phyloP scores from a whole-genome alignment of 2,888 invertebrate genomes.

The Metalampra italica region DNA sequence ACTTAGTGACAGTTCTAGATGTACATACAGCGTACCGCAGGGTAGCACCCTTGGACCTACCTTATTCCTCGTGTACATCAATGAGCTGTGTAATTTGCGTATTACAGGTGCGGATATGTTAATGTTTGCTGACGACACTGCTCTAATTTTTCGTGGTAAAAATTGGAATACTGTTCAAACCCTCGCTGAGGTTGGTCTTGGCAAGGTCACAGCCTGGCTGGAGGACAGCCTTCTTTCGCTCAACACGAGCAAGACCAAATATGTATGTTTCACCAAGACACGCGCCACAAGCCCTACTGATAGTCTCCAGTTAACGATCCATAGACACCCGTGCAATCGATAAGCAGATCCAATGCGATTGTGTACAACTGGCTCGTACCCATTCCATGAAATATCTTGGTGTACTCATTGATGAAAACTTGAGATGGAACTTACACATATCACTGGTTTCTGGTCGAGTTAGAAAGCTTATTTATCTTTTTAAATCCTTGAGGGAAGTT shows the following conservation, averaged over 20 bases:
- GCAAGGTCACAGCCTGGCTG: conserved; percentile 6
- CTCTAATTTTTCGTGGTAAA: conserved; percentile 7
- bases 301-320: neutral
- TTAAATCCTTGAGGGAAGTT: too few species aligned
- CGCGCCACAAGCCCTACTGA: neutral
- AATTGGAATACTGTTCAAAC: conserved; percentile 2
- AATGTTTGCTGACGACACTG: conserved; percentile 12
- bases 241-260: conserved; percentile 4
- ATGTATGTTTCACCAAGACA: neutral
- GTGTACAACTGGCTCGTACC: too few species aligned
- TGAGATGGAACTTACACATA: too few species aligned
- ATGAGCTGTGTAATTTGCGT: conserved; percentile 5
- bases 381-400: too few species aligned
- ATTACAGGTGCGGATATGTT: neutral
- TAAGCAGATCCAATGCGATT: too few species aligned
- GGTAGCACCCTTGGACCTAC: conserved; percentile 9
- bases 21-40: conserved; percentile 11
- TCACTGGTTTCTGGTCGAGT: too few species aligned
- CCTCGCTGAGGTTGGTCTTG: conserved; percentile 4
- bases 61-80: conserved; percentile 9
- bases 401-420: too few species aligned
- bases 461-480: too few species aligned
- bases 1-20: neutral
- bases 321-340: neutral
- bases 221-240: conserved; percentile 6